These are phyloP conservation scores for Acrossocheilus wenchowensis DNA, from an alignment of 2,797 vertebrate genomes.

Conservation along the genomic window DNA sequence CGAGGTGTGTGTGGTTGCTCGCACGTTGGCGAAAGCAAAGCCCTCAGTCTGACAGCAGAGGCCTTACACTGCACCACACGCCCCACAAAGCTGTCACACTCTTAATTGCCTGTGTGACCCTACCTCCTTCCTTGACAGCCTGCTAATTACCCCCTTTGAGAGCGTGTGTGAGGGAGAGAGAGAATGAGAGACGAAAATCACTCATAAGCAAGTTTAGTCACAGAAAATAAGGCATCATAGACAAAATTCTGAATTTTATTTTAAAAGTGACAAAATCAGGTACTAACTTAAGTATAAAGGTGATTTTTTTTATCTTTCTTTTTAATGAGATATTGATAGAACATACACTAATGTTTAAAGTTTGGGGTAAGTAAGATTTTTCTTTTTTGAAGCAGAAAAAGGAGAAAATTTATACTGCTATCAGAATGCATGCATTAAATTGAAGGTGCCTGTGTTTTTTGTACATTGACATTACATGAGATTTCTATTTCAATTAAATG, in stretches of 20 bases:
- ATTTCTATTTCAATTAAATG: neutral
- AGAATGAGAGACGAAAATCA: conserved; percentile 37
- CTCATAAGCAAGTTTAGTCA: conserved; percentile 37
- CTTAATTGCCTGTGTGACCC: conserved; percentile 82
- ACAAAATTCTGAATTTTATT: conserved; percentile 3
- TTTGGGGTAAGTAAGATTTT: neutral
- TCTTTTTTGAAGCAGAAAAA: neutral
- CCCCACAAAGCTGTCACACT: conserved; percentile 75
- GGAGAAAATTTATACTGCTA: neutral
- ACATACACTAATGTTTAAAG: neutral
- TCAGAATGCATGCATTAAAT: neutral
- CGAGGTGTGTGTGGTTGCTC: conserved; percentile 38
- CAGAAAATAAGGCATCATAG: conserved; percentile 14
- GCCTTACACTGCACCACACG: conserved; percentile 69
- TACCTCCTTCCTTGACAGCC: conserved; percentile 72
- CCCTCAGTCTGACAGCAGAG: conserved; percentile 51
- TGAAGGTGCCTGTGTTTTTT: neutral
- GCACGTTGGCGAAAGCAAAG: conserved; percentile 24
- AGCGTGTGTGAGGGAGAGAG: conserved; percentile 24
- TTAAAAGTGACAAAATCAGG: neutral
- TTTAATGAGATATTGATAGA: neutral
- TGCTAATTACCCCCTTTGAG: conserved; percentile 75
- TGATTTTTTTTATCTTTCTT: neutral
- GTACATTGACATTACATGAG: neutral
- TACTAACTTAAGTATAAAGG: neutral